Evolutionary conservation across 2,888 invertebrate genomes (phyloP).

Genomic region (Caenorhabditis virilis): DNA sequence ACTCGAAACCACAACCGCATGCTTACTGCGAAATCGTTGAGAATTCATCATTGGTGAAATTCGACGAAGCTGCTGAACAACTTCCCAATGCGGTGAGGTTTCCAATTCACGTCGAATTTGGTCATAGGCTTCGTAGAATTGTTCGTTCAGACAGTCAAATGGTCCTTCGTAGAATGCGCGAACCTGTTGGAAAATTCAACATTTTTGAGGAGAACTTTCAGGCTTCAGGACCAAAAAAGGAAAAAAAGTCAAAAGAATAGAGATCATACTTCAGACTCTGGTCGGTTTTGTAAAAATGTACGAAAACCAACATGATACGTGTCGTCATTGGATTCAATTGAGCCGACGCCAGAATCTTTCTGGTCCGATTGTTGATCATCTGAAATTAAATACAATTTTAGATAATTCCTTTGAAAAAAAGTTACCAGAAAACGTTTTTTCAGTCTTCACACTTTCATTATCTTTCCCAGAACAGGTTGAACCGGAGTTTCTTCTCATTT

Average conservation of each 20-base stretch:
- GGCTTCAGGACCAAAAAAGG: too few species aligned
- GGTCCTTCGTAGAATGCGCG: constrained; percentile 6
- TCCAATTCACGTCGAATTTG: constrained; percentile 7
- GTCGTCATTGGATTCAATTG: constrained; percentile 16
- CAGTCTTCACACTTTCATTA: too few species aligned
- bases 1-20: constrained; percentile 23
- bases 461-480: too few species aligned
- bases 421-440: neutral
- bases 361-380: neutral
- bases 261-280: constrained; percentile 16
- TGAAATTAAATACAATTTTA: neutral
- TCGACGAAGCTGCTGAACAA: constrained; percentile 4
- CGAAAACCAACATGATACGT: constrained; percentile 16
- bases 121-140: constrained; percentile 31
- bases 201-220: too few species aligned
- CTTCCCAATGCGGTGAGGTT: neutral
- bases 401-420: neutral
- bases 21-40: constrained; percentile 8
- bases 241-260: too few species aligned
- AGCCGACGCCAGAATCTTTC: constrained; percentile 4
- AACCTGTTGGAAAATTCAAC: too few species aligned
- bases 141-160: constrained; percentile 7
- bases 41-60: neutral
- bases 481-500: too few species aligned
- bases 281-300: constrained; percentile 20